Base-by-base conservation (phyloP, 2,888 invertebrate genomes). In the Agrilus cyanescens region DNA sequence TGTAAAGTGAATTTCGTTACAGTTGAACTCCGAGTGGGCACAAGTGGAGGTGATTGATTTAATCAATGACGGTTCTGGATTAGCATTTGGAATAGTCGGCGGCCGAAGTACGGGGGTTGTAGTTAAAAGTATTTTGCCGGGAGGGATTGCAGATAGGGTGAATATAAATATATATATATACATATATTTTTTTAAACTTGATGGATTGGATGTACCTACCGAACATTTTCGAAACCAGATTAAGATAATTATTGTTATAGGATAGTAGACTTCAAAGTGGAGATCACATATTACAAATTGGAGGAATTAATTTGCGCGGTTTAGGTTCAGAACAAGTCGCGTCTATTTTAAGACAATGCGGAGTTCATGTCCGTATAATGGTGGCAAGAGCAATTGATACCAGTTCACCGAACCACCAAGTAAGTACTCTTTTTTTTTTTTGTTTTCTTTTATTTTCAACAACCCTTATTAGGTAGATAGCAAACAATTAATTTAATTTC, bases 291-390 rank as follows among this genome's bases (percentile, higher is more conserved):
- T 75, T 98, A 55, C 96, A 97, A 71, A 89, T 90, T 54, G 88
- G 89, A 38, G 87, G 94, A 53, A 90, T 95, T 52, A 94, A 93
- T 70, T 76, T 97, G 53, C 82, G 95, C 41, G 96, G 97, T 45
- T 89, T 96, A 78, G 93, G 91, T 46, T 94, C 94, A 38, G 97
- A 98, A 69, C 89, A 90, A 69, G 88, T 89, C 39, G 91, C 91
- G 8, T 81, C 87, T 30, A 90, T 93, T 49, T 72, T 93, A 53
- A 76, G 91, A 13, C 90, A 91, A 70, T 86, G 89, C 53, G 90
- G 90, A 14, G 84, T 83, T 16, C 83, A 87, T 62, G 90, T 91
- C 45, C 76, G 89, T 1, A 78, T 91, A 56, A 80, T 91, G 40
- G 90, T 91, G 39, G 91, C 90, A 0, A 68, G 90, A 35, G 85